These are phyloP conservation scores for Phragmatobia fuliginosa DNA, from an alignment of 2,888 invertebrate species.

Conservation along the genomic window DNA sequence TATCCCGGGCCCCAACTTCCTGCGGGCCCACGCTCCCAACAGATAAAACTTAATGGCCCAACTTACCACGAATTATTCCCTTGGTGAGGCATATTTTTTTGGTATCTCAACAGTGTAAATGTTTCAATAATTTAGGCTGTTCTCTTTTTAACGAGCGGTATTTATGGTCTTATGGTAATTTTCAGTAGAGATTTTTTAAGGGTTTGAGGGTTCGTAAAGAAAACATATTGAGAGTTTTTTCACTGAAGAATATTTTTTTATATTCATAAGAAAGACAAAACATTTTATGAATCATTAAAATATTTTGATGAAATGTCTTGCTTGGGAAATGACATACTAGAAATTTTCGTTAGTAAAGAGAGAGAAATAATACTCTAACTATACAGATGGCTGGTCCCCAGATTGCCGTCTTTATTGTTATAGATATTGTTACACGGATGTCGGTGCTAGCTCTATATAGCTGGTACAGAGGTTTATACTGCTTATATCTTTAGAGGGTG, in stretches of 20 bases:
- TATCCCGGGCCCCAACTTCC: constrained; percentile 46
- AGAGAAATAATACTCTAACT: not conserved
- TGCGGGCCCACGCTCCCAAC: constrained; percentile 47
- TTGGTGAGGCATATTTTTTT: constrained; percentile 56
- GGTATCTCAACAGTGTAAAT: constrained; percentile 58
- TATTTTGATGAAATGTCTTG: not conserved
- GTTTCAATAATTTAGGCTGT: constrained; percentile 62
- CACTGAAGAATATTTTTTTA: not conserved
- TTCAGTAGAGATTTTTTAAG: constrained; percentile 16
- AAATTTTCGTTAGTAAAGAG: not conserved
- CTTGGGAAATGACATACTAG: not conserved
- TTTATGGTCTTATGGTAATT: constrained; percentile 58
- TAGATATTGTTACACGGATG: constrained; percentile 45
- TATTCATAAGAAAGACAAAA: not conserved
- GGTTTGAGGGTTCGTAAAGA: constrained; percentile 1
- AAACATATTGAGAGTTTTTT: constrained; percentile 4
- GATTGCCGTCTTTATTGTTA: constrained; percentile 29
- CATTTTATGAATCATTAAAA: not conserved
- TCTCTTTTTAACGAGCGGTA: constrained; percentile 51
- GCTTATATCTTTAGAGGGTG: constrained; percentile 43
- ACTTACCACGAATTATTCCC: constrained; percentile 80
- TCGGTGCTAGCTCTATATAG: constrained; percentile 43
- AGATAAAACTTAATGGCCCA: constrained; percentile 83
- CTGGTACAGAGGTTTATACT: constrained; percentile 38
- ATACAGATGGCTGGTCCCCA: not conserved